A percentile compares a stretch with the other conserved stretches of the same genome.
phyloP scores from a whole-genome alignment of 2,113 vertebrate genomes.

The Myrmecophaga tridactyla region DNA sequence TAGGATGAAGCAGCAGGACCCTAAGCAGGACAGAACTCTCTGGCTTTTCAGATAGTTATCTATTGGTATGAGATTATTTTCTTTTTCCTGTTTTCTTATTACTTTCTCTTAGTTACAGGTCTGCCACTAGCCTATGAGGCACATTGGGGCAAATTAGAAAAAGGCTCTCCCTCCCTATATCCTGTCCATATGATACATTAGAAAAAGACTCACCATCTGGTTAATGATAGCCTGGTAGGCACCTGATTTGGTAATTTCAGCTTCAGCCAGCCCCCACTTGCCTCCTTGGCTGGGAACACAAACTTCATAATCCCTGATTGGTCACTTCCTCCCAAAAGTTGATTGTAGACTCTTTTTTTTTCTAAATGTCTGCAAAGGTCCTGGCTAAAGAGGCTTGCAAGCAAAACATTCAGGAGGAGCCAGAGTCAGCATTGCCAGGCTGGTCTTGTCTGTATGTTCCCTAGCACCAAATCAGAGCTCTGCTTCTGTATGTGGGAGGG shows the following conservation, averaged over 20 bases:
- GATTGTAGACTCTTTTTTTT: background rate
- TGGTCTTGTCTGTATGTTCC: background rate
- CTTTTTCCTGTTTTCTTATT: background rate
- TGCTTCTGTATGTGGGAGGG: background rate
- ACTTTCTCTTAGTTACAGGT: background rate
- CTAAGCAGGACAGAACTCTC: background rate
- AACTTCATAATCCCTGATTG: background rate
- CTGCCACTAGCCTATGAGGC: background rate
- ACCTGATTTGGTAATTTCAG: slow-evolving; percentile 3
- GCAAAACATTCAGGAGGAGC: background rate
- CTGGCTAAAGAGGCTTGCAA: background rate
- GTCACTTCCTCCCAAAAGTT: slow-evolving; percentile 6
- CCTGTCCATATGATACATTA: background rate
- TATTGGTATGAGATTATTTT: slow-evolving; percentile 16
- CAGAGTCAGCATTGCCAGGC: background rate
- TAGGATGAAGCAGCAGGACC: background rate
- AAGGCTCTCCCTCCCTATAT: background rate
- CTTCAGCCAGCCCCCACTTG: background rate
- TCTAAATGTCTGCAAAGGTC: background rate
- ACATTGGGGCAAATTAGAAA: slow-evolving; percentile 30
- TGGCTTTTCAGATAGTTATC: background rate
- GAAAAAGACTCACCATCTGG: background rate
- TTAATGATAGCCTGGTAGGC: background rate
- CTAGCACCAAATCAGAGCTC: background rate
- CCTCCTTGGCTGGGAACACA: background rate